Evolutionary conservation across 2,113 vertebrate genomes (phyloP).

Genomic region (Helogale parvula): DNA sequence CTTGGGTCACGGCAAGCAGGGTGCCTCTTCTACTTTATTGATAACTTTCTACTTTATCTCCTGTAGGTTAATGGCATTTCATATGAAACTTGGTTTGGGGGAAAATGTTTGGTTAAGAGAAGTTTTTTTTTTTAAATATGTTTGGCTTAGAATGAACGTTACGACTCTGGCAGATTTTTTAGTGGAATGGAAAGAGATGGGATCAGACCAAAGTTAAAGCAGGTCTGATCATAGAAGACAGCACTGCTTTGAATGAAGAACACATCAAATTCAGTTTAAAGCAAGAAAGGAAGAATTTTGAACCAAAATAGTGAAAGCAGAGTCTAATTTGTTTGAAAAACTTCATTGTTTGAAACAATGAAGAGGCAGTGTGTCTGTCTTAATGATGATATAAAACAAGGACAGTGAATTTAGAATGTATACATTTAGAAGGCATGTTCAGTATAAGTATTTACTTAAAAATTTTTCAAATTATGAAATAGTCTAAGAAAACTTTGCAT

Average conservation of each 20-base stretch:
- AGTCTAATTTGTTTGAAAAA: neutral
- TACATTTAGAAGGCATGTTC: conserved; percentile 16
- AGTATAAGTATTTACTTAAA: neutral
- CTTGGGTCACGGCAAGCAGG: too few relatives aligned
- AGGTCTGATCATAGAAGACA: neutral
- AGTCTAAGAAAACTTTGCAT: conserved; percentile 12
- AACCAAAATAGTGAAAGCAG: conserved; percentile 42
- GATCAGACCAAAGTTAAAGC: neutral
- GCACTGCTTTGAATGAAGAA: conserved; percentile 16
- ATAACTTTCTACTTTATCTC: neutral
- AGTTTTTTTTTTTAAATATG: neutral
- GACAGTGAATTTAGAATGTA: neutral
- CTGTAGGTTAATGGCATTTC: neutral
- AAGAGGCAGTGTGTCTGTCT: neutral
- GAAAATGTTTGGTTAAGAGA: neutral
- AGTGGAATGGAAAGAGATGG: neutral
- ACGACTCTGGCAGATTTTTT: neutral
- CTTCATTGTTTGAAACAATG: neutral
- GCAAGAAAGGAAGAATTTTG: neutral
- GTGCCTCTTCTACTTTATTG: neutral
- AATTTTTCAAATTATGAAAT: conserved; percentile 33
- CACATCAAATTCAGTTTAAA: neutral
- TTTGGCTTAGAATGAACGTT: neutral
- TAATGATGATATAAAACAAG: neutral
- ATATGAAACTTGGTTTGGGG: neutral